Base-by-base conservation (phyloP, 2,888 invertebrate species). In the Drosophila paranaensis region DNA sequence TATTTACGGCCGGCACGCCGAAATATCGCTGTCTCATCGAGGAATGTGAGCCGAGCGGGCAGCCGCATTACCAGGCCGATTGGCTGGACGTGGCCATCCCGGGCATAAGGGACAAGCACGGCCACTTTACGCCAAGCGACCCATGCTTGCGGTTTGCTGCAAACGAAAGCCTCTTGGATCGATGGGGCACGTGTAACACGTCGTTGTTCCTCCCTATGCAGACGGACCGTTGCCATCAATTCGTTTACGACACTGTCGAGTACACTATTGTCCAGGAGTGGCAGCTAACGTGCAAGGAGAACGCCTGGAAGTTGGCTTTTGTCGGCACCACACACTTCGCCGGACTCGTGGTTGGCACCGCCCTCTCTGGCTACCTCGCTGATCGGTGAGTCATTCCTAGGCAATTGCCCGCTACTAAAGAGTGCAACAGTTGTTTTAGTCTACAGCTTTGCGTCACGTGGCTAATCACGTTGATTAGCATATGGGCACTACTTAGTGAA, bases 261-360 rank as follows among this genome's bases (percentile, higher is more conserved):
- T 88, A 92, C 27, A 94, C 95, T 2, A 94, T 95, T 74, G 94
- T 95, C 0, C 94, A 94, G 80, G 94, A 95, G 94, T 95, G 94
- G 94, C 91, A 93, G 30, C 92, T 95, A 51, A 94, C 94, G 3
- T 95, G 95, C 81, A 88, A 93, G 37, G 94, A 95, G 76, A 95
- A 95, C 74, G 93, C 94, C 65, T 95, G 95, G 94, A 94, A 94
- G 87, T 88, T 95, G 60, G 94, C 95, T 0, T 90, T 95, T 48
- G 94, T 95, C 14, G 95, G 95, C 14, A 94, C 94, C 0, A 92
- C 94, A 57, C 95, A 95, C 91, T 95, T 95, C 91, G 94, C 94
- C 13, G 95, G 95, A 2, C 94, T 95, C 50, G 94, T 95, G 40
- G 91, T 94, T 51, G 95, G 95, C 33, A 94, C 95, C 9, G 94